These are phyloP conservation scores for Ptiloglossa arizonensis DNA, from an alignment of 1,140 invertebrate species.

Conservation along the genomic window DNA sequence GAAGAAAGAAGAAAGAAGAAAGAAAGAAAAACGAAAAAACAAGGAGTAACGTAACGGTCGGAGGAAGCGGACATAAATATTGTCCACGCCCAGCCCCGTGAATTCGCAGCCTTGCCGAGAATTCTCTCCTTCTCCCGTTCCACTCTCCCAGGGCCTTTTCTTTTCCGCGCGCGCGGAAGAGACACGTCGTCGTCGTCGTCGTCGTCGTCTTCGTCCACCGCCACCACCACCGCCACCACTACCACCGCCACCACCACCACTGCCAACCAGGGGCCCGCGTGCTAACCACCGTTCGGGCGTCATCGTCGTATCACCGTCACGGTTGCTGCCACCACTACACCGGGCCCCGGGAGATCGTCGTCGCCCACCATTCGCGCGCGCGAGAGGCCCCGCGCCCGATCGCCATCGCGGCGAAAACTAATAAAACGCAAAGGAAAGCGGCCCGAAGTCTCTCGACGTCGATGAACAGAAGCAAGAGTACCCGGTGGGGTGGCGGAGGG, in stretches of 20 bases:
- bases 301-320: slow-evolving; percentile 60
- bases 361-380: slow-evolving; percentile 61
- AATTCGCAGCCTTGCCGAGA: slow-evolving; percentile 50
- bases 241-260: slow-evolving; percentile 42
- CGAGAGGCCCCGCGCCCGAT: slow-evolving; percentile 23
- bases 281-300: slow-evolving; percentile 37
- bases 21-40: slow-evolving; percentile 12
- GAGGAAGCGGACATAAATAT: slow-evolving; percentile 65
- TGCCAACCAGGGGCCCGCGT: too few species aligned
- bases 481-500: neutral
- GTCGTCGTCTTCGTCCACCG: slow-evolving; percentile 27
- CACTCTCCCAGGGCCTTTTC: slow-evolving; percentile 48
- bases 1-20: neutral
- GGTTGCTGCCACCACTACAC: slow-evolving; percentile 43
- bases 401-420: slow-evolving; percentile 62
- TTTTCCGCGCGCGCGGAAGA: slow-evolving; percentile 33
- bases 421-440: slow-evolving; percentile 59
- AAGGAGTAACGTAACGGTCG: slow-evolving; percentile 13
- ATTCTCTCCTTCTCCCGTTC: slow-evolving; percentile 58
- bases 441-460: slow-evolving; percentile 27
- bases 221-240: slow-evolving; percentile 28
- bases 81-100: slow-evolving; percentile 62
- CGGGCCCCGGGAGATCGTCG: slow-evolving; percentile 45
- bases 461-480: slow-evolving; percentile 19
- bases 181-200: slow-evolving; percentile 21